Base-by-base conservation (phyloP, 2,113 vertebrate genomes). In the Mixornis gularis region DNA sequence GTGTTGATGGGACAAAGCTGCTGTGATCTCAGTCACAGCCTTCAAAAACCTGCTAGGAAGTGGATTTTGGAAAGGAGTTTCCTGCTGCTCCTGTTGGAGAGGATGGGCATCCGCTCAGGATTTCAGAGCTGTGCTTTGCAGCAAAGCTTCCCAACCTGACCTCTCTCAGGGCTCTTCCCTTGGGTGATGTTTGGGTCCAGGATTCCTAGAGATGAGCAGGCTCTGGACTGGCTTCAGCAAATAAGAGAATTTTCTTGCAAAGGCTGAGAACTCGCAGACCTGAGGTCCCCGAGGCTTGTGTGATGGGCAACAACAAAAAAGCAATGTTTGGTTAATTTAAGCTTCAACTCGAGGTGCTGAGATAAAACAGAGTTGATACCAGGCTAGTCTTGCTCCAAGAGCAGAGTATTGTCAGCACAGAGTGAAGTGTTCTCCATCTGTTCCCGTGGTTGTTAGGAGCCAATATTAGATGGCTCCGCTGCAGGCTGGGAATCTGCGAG, bases 341-440 rank as follows among this genome's bases (percentile, higher is more conserved):
- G 87, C 79, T 51, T 85, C 69, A n/a, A 10, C 27, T 85, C 48
- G 81, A 93, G 94, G 91, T 93, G 87, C 79, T 93, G 63, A 58
- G 78, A 82, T 88, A 59, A 78, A 85, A 69, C 20, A 43, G 86
- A 77, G 79, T 49, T 89, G 95, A 49, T 93, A 93, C 36, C 94
- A 89, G 92, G 84, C 36, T 65, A 87, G 84, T 22, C 74, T 93
- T 63, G 63, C 73, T 89, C n/a, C 63, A n/a, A 56, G 63, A 66
- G 86, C 70, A 83, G 78, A 64, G 91, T 43, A 92, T 93, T 95
- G 89, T 95, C 87, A 59, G 81, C 0, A 0, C 58, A 53, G 93
- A 81, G 86, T 8, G 16, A 72, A 82, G 88, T 10, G 3, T 41
- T 89, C 82, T 93, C 95, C 95, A 96, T 96, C 95, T 96, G 94